Evolutionary conservation across 2,797 vertebrate species (phyloP).

Genomic region (Smutsia temminckii): DNA sequence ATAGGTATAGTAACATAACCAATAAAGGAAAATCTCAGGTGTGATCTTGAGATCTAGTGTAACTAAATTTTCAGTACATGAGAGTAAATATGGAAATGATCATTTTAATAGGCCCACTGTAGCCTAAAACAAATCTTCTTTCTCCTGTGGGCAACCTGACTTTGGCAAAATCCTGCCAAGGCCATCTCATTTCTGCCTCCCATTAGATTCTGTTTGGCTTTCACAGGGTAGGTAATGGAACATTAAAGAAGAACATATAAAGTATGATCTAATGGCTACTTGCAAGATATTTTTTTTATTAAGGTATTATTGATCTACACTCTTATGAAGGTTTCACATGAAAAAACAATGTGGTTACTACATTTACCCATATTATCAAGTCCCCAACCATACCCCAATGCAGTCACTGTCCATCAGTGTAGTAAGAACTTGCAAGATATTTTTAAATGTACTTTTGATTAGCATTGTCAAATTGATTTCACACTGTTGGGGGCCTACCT

Average conservation of each 20-base stretch:
- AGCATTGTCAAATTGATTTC: slow-evolving; percentile 12
- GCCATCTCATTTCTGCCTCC: neutral
- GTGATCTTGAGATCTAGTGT: neutral
- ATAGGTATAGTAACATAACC: neutral
- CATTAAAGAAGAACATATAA: neutral
- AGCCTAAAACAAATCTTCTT: neutral
- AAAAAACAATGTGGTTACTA: no score
- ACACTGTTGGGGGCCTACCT: neutral
- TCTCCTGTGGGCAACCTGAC: neutral
- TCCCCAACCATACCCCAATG: no score
- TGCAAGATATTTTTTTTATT: neutral
- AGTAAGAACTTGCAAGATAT: no score
- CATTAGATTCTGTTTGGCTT: slow-evolving; percentile 6
- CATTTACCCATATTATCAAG: no score
- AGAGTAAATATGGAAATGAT: neutral
- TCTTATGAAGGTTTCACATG: no score
- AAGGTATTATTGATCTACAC: no score
- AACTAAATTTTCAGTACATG: neutral
- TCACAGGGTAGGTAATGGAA: slow-evolving; percentile 1
- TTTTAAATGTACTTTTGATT: slow-evolving; percentile 38
- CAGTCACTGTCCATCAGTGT: no score
- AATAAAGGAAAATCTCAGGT: neutral
- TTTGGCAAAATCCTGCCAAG: neutral
- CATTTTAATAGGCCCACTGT: neutral
- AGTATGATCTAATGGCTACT: neutral